A percentile compares a stretch with the other conserved stretches of the same genome.
These are phyloP conservation scores for Griposia aprilina DNA, from an alignment of 2,888 invertebrate genomes.

Conservation along the genomic window DNA sequence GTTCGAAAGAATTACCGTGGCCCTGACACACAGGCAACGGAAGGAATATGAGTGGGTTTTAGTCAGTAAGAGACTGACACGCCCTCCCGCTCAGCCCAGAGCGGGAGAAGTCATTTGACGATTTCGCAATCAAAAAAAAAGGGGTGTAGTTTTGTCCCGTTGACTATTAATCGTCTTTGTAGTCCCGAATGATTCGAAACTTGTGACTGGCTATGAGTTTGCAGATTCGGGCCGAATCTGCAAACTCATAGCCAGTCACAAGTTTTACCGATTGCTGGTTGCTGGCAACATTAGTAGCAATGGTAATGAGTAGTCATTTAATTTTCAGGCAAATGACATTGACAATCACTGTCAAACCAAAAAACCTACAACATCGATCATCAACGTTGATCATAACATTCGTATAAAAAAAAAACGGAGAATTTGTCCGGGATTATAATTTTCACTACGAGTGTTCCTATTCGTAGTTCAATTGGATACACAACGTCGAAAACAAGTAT, in stretches of 20 bases:
- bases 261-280: background rate
- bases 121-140: too few species aligned
- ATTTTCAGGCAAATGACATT: too few species aligned
- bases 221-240: too few species aligned
- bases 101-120: too few species aligned
- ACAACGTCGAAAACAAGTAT: background rate
- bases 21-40: too few species aligned
- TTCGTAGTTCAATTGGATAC: background rate
- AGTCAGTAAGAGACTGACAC: too few species aligned
- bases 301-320: too few species aligned
- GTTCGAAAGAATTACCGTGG: too few species aligned
- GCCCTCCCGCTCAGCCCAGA: too few species aligned
- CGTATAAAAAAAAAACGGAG: background rate
- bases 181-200: too few species aligned
- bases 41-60: too few species aligned
- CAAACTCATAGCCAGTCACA: background rate
- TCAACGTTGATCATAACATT: background rate
- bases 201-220: too few species aligned
- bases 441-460: background rate
- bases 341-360: conserved; percentile 10
- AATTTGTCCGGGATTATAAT: background rate
- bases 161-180: background rate
- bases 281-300: background rate
- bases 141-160: background rate
- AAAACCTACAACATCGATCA: conserved; percentile 3